phyloP scores from a whole-genome alignment of 2,113 vertebrate genomes.

The Myiagra hebetior region DNA sequence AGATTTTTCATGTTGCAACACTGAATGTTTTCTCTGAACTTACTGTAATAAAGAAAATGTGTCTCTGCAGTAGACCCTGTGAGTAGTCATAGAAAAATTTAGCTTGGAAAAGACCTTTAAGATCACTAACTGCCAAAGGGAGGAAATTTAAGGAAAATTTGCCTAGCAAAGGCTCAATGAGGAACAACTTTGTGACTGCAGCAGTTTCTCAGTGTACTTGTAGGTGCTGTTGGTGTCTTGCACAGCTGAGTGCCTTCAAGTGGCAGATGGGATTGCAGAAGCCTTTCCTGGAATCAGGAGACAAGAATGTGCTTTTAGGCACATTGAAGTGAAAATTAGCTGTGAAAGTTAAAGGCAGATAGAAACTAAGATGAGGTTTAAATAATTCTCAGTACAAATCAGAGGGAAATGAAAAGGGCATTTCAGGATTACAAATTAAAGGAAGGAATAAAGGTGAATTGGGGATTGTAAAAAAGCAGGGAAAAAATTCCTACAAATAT shows the following conservation, averaged over 20 bases:
- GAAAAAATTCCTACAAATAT: not conserved
- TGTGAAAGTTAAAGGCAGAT: not conserved
- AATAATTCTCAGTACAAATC: not conserved
- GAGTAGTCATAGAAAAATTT: not conserved
- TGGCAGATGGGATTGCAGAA: not conserved
- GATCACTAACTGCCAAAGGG: not conserved
- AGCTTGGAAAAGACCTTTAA: not conserved
- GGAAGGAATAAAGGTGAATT: not conserved
- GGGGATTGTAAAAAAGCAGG: not conserved
- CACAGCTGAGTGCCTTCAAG: not conserved
- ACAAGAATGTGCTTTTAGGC: not conserved
- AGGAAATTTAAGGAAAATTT: not conserved
- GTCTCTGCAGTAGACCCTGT: not conserved
- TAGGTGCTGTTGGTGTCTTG: not conserved
- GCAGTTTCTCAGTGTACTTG: not conserved
- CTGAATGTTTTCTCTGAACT: not conserved
- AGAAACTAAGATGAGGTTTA: not conserved
- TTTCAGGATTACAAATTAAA: not conserved
- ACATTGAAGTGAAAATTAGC: not conserved
- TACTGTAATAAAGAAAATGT: not conserved
- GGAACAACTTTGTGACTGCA: not conserved
- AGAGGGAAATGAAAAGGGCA: not conserved
- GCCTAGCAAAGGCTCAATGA: not conserved
- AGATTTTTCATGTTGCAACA: fast-evolving
- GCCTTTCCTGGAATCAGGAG: not conserved